phyloP scores from a whole-genome alignment of 2,797 vertebrate species.

The Semaprochilodus insignis region DNA sequence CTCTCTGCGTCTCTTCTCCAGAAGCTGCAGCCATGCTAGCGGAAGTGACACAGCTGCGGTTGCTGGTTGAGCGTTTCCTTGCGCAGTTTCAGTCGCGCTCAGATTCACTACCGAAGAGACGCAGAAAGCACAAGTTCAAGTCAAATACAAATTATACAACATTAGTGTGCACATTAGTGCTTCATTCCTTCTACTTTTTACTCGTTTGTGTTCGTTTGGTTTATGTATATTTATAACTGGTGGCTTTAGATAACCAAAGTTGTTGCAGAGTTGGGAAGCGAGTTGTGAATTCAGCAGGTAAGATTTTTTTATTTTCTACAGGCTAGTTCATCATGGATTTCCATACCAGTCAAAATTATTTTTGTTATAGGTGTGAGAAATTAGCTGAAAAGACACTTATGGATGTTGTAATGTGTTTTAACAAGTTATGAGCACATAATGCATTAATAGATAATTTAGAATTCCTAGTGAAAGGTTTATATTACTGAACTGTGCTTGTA shows the following conservation, averaged over 20 bases:
- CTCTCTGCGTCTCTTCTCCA: background rate
- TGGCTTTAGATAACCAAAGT: background rate
- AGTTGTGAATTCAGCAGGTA: conserved; percentile 6
- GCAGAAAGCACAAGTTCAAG: background rate
- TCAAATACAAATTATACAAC: too few species aligned
- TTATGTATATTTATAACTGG: background rate
- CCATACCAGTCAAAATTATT: background rate
- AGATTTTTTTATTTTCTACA: background rate
- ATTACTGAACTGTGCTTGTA: background rate
- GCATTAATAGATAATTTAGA: background rate
- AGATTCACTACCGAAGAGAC: conserved; percentile 55
- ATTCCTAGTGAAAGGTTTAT: background rate
- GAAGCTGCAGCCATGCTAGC: conserved; percentile 16
- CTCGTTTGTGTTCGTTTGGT: background rate
- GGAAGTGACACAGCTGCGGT: conserved; percentile 60
- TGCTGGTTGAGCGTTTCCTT: conserved; percentile 43
- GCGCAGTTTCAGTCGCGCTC: conserved; percentile 52
- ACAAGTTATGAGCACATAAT: background rate
- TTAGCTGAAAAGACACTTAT: too few species aligned
- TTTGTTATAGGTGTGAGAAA: background rate
- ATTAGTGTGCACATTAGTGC: background rate
- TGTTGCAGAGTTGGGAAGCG: background rate
- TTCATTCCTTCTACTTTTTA: background rate
- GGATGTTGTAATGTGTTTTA: background rate
- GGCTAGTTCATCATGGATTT: background rate